A percentile compares a stretch with the other conserved stretches of the same genome.
These are phyloP conservation scores for Exocentrus adspersus DNA, from an alignment of 2,888 invertebrate species.

Conservation along the genomic window DNA sequence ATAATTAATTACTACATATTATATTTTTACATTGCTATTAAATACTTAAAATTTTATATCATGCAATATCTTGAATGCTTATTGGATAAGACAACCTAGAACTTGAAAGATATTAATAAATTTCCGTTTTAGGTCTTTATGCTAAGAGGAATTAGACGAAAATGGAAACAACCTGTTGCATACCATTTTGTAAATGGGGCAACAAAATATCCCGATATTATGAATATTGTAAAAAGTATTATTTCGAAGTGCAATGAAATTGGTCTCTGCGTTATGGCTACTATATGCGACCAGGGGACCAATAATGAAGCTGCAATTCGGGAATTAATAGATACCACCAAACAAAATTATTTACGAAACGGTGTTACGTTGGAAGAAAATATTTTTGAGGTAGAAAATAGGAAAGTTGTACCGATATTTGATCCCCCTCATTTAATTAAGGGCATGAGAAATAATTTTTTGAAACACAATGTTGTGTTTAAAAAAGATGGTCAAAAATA, in stretches of 20 bases:
- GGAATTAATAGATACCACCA: slow-evolving; percentile 32
- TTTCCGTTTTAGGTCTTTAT: slow-evolving; percentile 46
- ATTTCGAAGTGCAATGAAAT: slow-evolving; percentile 39
- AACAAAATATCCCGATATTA: slow-evolving; percentile 33
- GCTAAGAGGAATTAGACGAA: slow-evolving; percentile 38
- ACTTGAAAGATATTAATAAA: too few relatives aligned
- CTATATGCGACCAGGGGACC: slow-evolving; percentile 50
- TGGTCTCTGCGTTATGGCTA: too few relatives aligned
- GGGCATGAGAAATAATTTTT: slow-evolving; percentile 37
- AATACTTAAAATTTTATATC: too few relatives aligned
- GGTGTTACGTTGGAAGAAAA: slow-evolving; percentile 31
- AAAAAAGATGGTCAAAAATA: slow-evolving; percentile 7
- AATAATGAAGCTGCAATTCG: slow-evolving; percentile 46
- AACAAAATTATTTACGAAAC: slow-evolving; percentile 24
- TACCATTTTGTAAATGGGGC: slow-evolving; percentile 8
- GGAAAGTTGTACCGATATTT: slow-evolving; percentile 41
- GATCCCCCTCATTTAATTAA: slow-evolving; percentile 42
- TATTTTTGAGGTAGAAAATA: slow-evolving; percentile 28
- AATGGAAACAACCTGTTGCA: slow-evolving; percentile 47
- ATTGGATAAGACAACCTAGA: too few relatives aligned
- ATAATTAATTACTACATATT: too few relatives aligned
- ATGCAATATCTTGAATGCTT: too few relatives aligned
- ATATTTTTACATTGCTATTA: too few relatives aligned
- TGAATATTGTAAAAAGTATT: slow-evolving; percentile 34
- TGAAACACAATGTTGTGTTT: slow-evolving; percentile 35